A percentile compares a stretch with the other conserved stretches of the same genome.
Evolutionary conservation across 64 coral and sea anemone genomes (phyloP).

Genomic region (Trachythela sp.): DNA sequence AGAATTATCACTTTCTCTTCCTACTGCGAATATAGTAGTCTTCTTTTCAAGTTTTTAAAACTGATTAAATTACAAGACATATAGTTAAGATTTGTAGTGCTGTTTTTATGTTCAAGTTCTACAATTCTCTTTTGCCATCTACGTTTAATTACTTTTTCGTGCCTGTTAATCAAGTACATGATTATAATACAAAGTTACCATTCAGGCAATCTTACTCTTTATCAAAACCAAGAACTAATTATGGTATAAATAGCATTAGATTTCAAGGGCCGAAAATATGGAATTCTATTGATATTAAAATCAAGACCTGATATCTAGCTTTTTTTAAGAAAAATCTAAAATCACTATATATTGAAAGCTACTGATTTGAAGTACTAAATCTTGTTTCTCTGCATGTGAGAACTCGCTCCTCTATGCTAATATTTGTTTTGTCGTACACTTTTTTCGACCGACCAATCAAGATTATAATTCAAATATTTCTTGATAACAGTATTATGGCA

Average conservation of each 20-base stretch:
- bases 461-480: neutral
- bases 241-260: slow-evolving; percentile 4
- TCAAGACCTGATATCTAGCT: neutral
- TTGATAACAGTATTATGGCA: neutral
- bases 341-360: neutral
- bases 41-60: slow-evolving; percentile 19
- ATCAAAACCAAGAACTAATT: slow-evolving; percentile 29
- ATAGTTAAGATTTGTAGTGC: slow-evolving; percentile 17
- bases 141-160: neutral
- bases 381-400: neutral
- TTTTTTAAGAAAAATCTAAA: neutral
- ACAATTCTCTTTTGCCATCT: neutral
- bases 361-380: neutral
- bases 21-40: slow-evolving; percentile 4
- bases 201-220: neutral
- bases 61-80: slow-evolving; percentile 30
- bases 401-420: too few relatives aligned
- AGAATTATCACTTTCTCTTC: slow-evolving; percentile 26
- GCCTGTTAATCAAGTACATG: neutral
- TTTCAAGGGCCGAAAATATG: slow-evolving; percentile 27
- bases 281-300: neutral
- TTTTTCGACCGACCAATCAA: neutral
- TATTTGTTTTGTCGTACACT: too few relatives aligned
- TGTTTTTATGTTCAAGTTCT: slow-evolving; percentile 22
- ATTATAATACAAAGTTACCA: slow-evolving; percentile 24